Evolutionary conservation across 2,888 invertebrate genomes (phyloP).

Genomic region (Drosophila borborema): DNA sequence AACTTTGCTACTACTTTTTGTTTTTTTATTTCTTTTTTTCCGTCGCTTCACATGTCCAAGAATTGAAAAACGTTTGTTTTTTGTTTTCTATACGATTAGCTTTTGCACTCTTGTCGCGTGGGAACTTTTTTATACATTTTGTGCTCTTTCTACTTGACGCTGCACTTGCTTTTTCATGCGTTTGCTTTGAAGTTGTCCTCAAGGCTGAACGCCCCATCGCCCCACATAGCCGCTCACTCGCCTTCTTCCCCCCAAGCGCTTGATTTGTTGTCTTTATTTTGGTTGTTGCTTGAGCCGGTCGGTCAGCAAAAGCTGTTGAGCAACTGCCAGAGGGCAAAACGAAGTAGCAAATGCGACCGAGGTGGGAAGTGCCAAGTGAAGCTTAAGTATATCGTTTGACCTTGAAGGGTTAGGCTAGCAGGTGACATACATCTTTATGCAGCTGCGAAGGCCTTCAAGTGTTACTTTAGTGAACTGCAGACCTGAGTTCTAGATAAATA

Average conservation of each 20-base stretch:
- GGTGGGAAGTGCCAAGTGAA: conserved; percentile 28
- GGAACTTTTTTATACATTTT: conserved; percentile 48
- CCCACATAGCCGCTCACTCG: background rate
- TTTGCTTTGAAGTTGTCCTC: conserved; percentile 48
- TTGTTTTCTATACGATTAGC: conserved; percentile 27
- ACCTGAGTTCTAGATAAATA: background rate
- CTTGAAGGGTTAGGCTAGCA: conserved; percentile 38
- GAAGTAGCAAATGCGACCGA: conserved; percentile 22
- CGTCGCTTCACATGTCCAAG: conserved; percentile 33
- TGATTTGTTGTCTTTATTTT: conserved; percentile 8
- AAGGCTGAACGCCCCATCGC: conserved; percentile 33
- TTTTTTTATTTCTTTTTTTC: conserved; percentile 8
- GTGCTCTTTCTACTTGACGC: conserved; percentile 28
- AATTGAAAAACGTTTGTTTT: conserved; percentile 48
- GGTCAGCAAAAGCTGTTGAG: conserved; percentile 42
- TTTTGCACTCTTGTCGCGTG: conserved; percentile 53
- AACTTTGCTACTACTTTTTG: conserved; percentile 11
- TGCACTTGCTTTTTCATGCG: conserved; percentile 48
- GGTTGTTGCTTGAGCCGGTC: conserved; percentile 10
- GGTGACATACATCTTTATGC: conserved; percentile 7
- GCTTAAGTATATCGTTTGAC: conserved; percentile 42
- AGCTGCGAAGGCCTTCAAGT: conserved; percentile 7
- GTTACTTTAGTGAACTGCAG: background rate
- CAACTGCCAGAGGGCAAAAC: conserved; percentile 47
- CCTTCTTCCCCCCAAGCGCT: background rate